These are phyloP conservation scores for Catocala sponsa DNA, from an alignment of 2,888 invertebrate species.

Conservation along the genomic window DNA sequence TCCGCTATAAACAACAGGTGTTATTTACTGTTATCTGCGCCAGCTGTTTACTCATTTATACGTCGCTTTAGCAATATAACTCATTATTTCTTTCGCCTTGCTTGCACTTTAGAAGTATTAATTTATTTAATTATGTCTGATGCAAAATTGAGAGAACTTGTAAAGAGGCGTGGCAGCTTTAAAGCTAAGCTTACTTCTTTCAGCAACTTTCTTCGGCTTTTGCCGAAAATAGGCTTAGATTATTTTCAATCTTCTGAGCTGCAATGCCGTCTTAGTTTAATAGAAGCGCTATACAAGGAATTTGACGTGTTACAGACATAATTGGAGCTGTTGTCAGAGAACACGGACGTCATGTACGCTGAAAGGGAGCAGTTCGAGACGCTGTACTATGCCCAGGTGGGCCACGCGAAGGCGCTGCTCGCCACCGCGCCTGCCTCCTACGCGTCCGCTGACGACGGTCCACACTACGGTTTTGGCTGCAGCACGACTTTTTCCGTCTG, in stretches of 20 bases:
- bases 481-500: conserved; percentile 3
- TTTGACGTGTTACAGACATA: conserved; percentile 8
- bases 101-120: background rate
- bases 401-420: no score
- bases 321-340: conserved; percentile 8
- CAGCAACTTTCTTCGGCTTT: background rate
- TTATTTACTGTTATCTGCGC: no score
- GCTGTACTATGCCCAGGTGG: no score
- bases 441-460: background rate
- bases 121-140: conserved; percentile 2
- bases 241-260: background rate
- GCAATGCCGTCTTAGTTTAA: background rate
- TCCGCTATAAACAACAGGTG: no score
- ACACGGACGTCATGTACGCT: background rate
- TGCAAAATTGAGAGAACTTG: background rate
- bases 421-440: no score
- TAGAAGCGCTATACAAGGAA: background rate
- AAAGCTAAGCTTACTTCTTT: conserved; percentile 8
- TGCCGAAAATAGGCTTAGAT: background rate
- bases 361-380: background rate
- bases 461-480: background rate
- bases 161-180: conserved; percentile 1
- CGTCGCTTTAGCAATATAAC: background rate
- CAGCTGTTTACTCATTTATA: no score
- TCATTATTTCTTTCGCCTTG: background rate